These are phyloP conservation scores for Macrobrachium rosenbergii DNA, from an alignment of 1,140 invertebrate species.

Conservation along the genomic window DNA sequence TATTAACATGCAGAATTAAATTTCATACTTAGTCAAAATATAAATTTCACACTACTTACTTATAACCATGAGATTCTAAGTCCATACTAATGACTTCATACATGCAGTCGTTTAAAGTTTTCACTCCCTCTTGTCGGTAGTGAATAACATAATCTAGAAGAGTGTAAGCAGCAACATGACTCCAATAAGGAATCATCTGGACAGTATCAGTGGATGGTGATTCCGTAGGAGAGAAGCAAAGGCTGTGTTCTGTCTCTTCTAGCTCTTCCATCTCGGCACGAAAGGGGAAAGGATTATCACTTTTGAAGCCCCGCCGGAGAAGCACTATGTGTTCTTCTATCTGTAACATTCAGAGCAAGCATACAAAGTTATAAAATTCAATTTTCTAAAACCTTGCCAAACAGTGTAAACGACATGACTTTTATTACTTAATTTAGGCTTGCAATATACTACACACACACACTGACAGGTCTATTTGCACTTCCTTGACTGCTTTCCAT, in stretches of 20 bases:
- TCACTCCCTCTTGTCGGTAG: conserved; percentile 3
- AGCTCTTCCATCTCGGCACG: neutral
- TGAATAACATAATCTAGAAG: neutral
- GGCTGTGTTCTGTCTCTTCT: neutral
- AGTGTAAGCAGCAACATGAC: neutral
- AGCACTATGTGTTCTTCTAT: conserved; percentile 7
- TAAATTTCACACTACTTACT: neutral
- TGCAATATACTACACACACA: no score
- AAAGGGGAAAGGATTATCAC: neutral
- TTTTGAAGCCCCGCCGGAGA: neutral
- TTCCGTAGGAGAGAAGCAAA: neutral
- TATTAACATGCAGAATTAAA: no score
- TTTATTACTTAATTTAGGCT: no score
- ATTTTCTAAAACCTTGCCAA: no score
- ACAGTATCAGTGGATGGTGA: neutral
- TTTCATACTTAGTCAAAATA: no score
- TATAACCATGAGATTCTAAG: neutral
- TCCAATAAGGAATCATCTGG: conserved; percentile 2
- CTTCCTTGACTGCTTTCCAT: no score
- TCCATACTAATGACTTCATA: conserved; percentile 6
- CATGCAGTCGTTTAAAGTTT: neutral
- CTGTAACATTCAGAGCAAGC: neutral
- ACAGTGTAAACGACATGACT: no score
- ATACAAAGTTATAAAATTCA: no score
- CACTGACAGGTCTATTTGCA: no score